These are phyloP conservation scores for Rhinella marina DNA, from an alignment of 2,797 vertebrate species.

Conservation along the genomic window DNA sequence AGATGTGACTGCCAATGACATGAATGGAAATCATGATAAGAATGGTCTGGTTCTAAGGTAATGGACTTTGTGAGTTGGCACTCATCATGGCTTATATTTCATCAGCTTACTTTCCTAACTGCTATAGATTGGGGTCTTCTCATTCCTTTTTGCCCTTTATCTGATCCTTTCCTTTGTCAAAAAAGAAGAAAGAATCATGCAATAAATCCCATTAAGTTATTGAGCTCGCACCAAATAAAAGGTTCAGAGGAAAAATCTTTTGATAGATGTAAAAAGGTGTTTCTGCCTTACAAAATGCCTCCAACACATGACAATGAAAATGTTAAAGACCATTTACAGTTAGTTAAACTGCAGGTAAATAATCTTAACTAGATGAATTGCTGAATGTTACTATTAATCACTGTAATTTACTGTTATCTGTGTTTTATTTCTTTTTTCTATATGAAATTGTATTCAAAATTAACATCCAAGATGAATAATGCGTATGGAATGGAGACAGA, in stretches of 20 bases:
- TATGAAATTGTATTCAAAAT: background rate
- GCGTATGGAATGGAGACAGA: background rate
- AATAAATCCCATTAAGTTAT: conserved; percentile 56
- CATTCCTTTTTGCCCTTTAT: conserved; percentile 38
- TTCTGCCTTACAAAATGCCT: conserved; percentile 32
- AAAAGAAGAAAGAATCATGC: conserved; percentile 40
- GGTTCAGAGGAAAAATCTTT: conserved; percentile 7
- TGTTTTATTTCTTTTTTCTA: background rate
- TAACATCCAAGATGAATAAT: background rate
- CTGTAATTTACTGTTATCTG: background rate
- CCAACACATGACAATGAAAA: conserved; percentile 10
- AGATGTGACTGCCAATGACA: conserved; percentile 16
- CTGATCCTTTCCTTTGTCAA: conserved; percentile 47
- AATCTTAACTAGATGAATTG: background rate
- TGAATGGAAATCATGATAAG: conserved; percentile 7
- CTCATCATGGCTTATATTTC: conserved; percentile 34
- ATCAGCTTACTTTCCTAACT: conserved; percentile 48
- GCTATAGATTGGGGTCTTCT: conserved; percentile 31
- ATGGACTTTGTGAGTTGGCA: conserved; percentile 31
- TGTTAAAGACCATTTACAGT: background rate
- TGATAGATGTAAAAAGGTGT: conserved; percentile 21
- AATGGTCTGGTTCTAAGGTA: conserved; percentile 28
- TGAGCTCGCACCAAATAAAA: conserved; percentile 47
- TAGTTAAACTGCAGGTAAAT: background rate
- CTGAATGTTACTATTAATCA: background rate